Evolutionary conservation across 2,797 vertebrate species (phyloP).

Genomic region (Eospalax fontanierii): DNA sequence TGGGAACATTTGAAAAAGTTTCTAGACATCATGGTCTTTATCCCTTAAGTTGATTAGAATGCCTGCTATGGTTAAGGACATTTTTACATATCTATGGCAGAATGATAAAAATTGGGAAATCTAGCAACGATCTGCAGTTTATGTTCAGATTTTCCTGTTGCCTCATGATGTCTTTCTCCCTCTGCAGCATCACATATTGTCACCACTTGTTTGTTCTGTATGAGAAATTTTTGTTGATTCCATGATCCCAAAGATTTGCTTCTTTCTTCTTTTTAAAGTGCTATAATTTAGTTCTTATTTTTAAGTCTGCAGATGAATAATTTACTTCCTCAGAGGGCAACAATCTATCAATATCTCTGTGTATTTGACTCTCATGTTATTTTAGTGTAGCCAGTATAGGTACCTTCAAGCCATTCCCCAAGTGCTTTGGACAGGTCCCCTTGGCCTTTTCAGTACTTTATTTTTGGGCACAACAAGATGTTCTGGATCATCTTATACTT

Average conservation of each 20-base stretch:
- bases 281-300: background rate
- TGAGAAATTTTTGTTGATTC: constrained; percentile 8
- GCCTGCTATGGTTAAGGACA: background rate
- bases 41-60: background rate
- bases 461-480: background rate
- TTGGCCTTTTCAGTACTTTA: background rate
- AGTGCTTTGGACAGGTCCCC: background rate
- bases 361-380: background rate
- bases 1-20: constrained; percentile 7
- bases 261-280: background rate
- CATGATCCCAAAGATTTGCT: background rate
- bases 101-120: background rate
- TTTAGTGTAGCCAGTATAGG: background rate
- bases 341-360: background rate
- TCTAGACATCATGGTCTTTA: background rate
- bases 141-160: background rate
- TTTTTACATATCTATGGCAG: background rate
- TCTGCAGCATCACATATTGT: background rate
- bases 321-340: background rate
- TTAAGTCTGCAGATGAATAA: background rate
- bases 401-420: background rate
- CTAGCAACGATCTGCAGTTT: background rate
- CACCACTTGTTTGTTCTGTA: background rate
- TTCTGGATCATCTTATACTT: background rate
- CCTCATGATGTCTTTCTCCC: background rate